Conservation (phyloP, 2,888 invertebrate species). For the Epirrhoe alternata region DNA sequence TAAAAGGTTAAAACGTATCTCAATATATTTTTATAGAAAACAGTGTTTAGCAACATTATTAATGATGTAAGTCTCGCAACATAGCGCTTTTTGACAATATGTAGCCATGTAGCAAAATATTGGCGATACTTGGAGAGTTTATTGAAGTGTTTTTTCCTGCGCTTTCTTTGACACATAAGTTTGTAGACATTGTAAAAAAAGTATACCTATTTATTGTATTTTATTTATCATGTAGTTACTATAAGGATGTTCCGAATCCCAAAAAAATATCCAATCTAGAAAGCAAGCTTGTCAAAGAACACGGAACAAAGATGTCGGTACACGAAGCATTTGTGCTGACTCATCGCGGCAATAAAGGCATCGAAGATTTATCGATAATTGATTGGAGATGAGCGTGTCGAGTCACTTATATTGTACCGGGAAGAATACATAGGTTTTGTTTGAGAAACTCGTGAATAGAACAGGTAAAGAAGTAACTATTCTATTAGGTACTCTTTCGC, state of each 20-base stretch:
- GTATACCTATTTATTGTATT: no score
- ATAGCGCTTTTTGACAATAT: no score
- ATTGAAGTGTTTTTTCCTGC: no score
- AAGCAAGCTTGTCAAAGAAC: conserved; percentile 26
- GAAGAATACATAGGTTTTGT: conserved; percentile 9
- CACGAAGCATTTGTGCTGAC: conserved; percentile 44
- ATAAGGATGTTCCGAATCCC: neutral
- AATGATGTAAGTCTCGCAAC: no score
- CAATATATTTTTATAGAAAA: no score
- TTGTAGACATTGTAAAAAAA: no score
- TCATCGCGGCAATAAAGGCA: conserved; percentile 48
- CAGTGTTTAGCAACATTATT: no score
- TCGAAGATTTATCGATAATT: conserved; percentile 48
- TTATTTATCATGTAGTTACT: no score
- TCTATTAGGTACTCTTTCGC: neutral
- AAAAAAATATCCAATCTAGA: conserved; percentile 12
- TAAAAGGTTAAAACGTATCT: neutral
- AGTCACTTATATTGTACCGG: conserved; percentile 47
- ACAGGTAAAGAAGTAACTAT: neutral
- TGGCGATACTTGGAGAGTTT: no score
- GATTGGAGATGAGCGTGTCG: conserved; percentile 49
- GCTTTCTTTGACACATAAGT: no score
- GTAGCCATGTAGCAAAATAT: no score
- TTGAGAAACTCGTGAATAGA: neutral
- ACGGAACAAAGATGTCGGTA: conserved; percentile 35